These are phyloP conservation scores for Ormyrus pomaceus DNA, from an alignment of 2,888 invertebrate species.

Conservation along the genomic window DNA sequence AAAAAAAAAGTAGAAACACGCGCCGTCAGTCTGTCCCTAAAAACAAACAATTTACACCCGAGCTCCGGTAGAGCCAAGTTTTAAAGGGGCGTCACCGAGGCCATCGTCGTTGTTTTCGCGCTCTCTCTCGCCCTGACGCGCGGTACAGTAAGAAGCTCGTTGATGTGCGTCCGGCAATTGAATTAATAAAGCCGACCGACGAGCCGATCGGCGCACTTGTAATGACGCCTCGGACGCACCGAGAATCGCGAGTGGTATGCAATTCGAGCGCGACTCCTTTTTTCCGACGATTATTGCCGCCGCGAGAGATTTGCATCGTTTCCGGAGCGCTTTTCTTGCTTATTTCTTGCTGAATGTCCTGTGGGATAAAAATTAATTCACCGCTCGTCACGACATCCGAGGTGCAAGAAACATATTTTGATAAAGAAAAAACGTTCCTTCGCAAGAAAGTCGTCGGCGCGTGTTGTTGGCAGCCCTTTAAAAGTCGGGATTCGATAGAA, in stretches of 20 bases:
- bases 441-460: background rate
- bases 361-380: too few species aligned
- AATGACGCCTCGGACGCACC: slow-evolving; percentile 8
- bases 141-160: slow-evolving; percentile 64
- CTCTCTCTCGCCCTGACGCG: background rate
- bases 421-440: too few species aligned
- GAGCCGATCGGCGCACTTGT: background rate
- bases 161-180: slow-evolving; percentile 24
- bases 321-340: too few species aligned
- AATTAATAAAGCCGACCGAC: slow-evolving; percentile 20
- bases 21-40: slow-evolving; percentile 66
- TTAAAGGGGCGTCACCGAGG: background rate
- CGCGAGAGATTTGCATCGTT: too few species aligned
- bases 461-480: background rate
- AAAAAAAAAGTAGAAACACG: slow-evolving; percentile 56
- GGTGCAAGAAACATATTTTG: too few species aligned
- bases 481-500: slow-evolving; percentile 11
- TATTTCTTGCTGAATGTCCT: too few species aligned
- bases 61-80: too few species aligned
- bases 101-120: background rate
- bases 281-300: too few species aligned
- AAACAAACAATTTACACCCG: too few species aligned
- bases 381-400: too few species aligned
- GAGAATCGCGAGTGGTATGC: background rate
- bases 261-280: too few species aligned